These are phyloP conservation scores for Wasmannia auropunctata DNA, from an alignment of 1,140 invertebrate genomes.

Conservation along the genomic window DNA sequence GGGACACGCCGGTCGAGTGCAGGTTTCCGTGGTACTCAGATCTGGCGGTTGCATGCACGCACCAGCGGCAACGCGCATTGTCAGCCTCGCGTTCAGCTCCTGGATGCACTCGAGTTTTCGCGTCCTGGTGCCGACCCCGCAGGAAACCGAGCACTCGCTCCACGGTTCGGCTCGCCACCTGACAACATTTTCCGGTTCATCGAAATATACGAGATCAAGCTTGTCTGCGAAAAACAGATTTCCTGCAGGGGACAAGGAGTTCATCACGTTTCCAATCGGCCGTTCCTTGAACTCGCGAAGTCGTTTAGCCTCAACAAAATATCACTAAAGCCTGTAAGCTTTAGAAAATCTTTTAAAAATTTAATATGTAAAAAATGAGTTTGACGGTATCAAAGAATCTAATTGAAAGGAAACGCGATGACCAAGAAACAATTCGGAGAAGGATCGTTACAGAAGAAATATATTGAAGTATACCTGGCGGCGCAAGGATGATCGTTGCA, in stretches of 20 bases:
- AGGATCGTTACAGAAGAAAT: background rate
- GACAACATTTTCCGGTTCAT: background rate
- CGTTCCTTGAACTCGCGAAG: background rate
- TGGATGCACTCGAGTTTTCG: constrained; percentile 86
- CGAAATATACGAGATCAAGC: background rate
- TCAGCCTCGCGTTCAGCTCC: constrained; percentile 83
- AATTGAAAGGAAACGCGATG: background rate
- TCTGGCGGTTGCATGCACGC: constrained; percentile 81
- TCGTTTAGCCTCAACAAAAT: background rate
- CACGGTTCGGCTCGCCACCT: constrained; percentile 80
- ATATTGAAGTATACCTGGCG: constrained; percentile 82
- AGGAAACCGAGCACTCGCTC: constrained; percentile 88
- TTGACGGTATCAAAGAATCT: background rate
- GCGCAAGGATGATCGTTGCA: constrained; percentile 92
- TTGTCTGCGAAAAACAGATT: background rate
- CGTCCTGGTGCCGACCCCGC: constrained; percentile 88
- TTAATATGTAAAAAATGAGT: background rate
- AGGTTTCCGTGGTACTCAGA: constrained; percentile 77
- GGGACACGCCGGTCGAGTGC: constrained; percentile 75
- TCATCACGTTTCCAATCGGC: background rate
- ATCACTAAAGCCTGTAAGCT: background rate
- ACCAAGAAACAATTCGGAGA: background rate
- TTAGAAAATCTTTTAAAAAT: background rate
- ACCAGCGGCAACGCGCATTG: constrained; percentile 84
- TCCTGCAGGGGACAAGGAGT: constrained; percentile 14